Base-by-base conservation (phyloP, 2,797 vertebrate genomes). In the Tokudaia muenninki region DNA sequence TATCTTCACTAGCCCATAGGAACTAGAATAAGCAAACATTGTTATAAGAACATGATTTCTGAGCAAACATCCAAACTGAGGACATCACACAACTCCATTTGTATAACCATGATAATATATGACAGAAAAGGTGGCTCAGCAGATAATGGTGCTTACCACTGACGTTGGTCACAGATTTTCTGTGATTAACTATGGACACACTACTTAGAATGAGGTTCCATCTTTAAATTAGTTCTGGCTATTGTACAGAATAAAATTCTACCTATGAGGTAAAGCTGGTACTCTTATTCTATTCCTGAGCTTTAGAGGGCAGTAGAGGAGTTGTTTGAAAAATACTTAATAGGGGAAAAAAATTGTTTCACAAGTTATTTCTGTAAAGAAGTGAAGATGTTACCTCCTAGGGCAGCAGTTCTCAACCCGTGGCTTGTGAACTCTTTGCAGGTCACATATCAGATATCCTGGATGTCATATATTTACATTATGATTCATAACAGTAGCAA, bases 271-370 rank as follows among this genome's bases (percentile, higher is more conserved):
- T 31, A 80, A 61, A 97, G 94, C 77, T 98, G 52, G 67, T 93
- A 94, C 67, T 98, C 70, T 97, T 97, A 97, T 87, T 34, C 34
- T 50, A 8, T 61, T 92, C 16, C 74, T 87, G 96, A 77, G 13
- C 98, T 94, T 93, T 97, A 98, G 98, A 98, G 98, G 98, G 98
- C 98, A 98, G 98, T 97, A 98, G 93, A 98, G 97, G 98, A 98
- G 82, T 96, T 98, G 87, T 34, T 83, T 94, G 82, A 90, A 87
- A 97, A 97, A 63, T 87, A 19, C 52, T n/a, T 94, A 7, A 89
- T 34, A 63, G 72, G 77, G 78, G 96, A 88, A 96, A 75, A 57
- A 90, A 44, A 2, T 79, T 44, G 22, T 81, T 94, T 82, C n/a
- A 93, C 92, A 80, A 83, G 31, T 55, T 84, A 70, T 61, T 97